Percentiles rank a stretch among this genome's conserved stretches.
Evolutionary conservation across 2,113 vertebrate species (phyloP).

Genomic region (Indicator indicator): DNA sequence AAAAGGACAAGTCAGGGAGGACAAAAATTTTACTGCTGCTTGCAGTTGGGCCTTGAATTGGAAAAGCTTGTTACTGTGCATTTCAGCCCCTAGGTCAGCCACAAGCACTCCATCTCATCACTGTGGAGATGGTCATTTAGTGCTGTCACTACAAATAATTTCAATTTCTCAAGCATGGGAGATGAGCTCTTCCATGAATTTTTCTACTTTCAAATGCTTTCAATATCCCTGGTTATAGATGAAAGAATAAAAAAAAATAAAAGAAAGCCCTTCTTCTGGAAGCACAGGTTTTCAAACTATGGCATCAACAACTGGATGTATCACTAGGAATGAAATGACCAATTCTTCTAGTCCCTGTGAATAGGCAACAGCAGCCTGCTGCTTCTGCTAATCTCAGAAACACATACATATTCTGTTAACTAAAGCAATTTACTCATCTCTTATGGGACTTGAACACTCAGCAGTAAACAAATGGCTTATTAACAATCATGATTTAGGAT

Average conservation of each 20-base stretch:
- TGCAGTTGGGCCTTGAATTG: not conserved
- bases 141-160: conserved; percentile 29
- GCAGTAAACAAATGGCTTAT: not conserved
- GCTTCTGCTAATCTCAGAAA: not conserved
- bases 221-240: not conserved
- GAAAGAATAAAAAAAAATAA: rapidly evolving
- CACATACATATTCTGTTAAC: not conserved
- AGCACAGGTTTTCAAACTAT: not conserved
- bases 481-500: not conserved
- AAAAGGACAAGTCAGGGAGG: not conserved
- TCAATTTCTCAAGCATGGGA: not conserved
- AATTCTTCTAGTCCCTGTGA: not conserved
- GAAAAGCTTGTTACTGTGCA: not conserved
- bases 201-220: not conserved
- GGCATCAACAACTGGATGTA: not conserved
- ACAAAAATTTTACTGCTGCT: conserved; percentile 4
- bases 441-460: not conserved
- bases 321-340: not conserved
- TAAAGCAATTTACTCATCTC: not conserved
- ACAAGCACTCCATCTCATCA: not conserved
- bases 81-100: not conserved
- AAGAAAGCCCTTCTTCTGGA: rapidly evolving
- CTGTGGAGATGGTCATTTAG: not conserved
- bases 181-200: not conserved
- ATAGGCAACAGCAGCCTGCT: not conserved